Evolutionary conservation across 2,113 vertebrate genomes (phyloP).

Genomic region (Forbesichthys papilliferus): DNA sequence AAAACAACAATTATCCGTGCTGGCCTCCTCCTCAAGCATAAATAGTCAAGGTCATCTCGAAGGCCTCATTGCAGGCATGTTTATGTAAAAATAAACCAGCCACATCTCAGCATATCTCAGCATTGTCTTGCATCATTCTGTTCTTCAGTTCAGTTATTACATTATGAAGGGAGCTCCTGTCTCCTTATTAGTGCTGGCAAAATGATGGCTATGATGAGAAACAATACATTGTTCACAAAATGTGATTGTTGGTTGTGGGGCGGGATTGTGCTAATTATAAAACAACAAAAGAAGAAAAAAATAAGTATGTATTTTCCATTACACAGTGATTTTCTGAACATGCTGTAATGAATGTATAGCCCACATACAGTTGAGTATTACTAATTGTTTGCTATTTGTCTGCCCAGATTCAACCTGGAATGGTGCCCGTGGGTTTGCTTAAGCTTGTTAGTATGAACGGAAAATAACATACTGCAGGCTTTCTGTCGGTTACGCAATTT

Average conservation of each 20-base stretch:
- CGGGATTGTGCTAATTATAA: not conserved
- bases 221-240: conserved; percentile 4
- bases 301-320: not conserved
- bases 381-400: too few relatives aligned
- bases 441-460: too few relatives aligned
- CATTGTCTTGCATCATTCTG: conserved; percentile 14
- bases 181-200: conserved; percentile 15
- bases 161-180: conserved; percentile 6
- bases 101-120: not conserved
- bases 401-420: conserved; percentile 4
- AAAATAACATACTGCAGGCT: too few relatives aligned
- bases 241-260: not conserved
- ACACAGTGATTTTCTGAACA: not conserved
- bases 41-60: conserved; percentile 50
- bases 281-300: not conserved
- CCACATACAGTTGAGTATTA: not conserved
- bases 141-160: not conserved
- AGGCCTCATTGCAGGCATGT: conserved; percentile 22
- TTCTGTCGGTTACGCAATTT: too few relatives aligned
- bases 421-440: too few relatives aligned
- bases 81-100: conserved; percentile 50
- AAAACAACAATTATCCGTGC: conserved; percentile 61
- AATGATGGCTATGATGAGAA: conserved; percentile 5
- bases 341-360: conserved; percentile 1
- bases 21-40: conserved; percentile 61